Evolutionary conservation across 2,888 invertebrate species (phyloP).

Genomic region (Boloria euphrosyne): DNA sequence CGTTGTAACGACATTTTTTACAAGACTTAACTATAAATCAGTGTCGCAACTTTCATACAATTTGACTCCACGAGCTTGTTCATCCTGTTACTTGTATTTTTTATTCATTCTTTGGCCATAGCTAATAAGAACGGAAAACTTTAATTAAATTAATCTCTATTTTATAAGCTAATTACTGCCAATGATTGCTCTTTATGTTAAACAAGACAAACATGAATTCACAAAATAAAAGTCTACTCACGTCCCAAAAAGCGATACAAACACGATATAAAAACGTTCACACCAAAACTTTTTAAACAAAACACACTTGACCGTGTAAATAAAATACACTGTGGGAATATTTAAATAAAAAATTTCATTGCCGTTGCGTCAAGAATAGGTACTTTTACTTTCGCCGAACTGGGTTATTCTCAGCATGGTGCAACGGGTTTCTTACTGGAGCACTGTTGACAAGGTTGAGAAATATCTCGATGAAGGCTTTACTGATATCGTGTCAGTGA

Average conservation of each 20-base stretch:
- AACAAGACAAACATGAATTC: slow-evolving; percentile 7
- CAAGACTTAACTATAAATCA: slow-evolving; percentile 49
- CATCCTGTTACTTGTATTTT: slow-evolving; percentile 24
- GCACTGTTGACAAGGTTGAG: slow-evolving; percentile 78
- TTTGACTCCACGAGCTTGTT: slow-evolving; percentile 36
- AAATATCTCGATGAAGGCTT: slow-evolving; percentile 63
- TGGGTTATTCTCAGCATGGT: slow-evolving; percentile 61
- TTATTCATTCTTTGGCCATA: slow-evolving; percentile 7
- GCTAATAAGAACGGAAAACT: not conserved
- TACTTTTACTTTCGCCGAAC: slow-evolving; percentile 77
- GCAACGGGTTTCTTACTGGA: slow-evolving; percentile 71
- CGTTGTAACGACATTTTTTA: slow-evolving; percentile 39
- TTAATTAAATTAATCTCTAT: slow-evolving; percentile 1
- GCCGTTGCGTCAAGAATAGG: not conserved
- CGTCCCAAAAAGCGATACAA: slow-evolving; percentile 10
- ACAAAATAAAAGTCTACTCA: slow-evolving; percentile 19
- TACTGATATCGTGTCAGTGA: slow-evolving; percentile 49
- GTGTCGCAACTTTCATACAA: slow-evolving; percentile 46
- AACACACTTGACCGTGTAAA: slow-evolving; percentile 11
- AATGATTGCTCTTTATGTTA: not conserved
- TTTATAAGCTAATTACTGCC: not conserved
- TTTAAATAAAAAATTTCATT: slow-evolving; percentile 1
- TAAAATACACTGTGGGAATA: not conserved
- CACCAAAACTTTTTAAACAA: not conserved
- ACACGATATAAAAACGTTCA: not conserved